phyloP scores from a whole-genome alignment of 2,888 invertebrate species.

The Temnothorax unifasciatus region DNA sequence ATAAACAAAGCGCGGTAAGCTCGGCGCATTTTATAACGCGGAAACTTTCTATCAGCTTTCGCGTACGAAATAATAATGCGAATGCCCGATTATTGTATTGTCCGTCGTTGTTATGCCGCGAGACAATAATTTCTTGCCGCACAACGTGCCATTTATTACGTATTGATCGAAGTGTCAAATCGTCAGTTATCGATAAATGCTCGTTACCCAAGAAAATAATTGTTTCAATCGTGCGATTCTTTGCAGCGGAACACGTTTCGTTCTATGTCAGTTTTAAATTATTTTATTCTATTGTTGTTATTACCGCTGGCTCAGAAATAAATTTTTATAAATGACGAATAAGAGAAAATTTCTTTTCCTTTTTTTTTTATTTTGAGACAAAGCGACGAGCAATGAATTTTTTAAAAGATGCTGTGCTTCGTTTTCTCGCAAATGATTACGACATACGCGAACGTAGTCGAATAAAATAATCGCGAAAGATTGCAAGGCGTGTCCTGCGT shows the following conservation, averaged over 20 bases:
- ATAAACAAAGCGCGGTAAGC: constrained; percentile 44
- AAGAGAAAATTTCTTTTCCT: neutral
- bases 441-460: neutral
- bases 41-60: constrained; percentile 40
- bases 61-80: constrained; percentile 16
- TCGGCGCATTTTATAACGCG: constrained; percentile 36
- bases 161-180: constrained; percentile 15
- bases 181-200: neutral
- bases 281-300: too few relatives aligned
- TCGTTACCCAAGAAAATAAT: neutral
- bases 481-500: neutral
- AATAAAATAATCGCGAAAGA: constrained; percentile 21
- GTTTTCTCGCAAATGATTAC: neutral
- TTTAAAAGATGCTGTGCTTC: neutral
- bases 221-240: neutral
- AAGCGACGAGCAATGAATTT: neutral
- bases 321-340: neutral
- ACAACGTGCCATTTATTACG: neutral
- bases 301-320: neutral
- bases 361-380: neutral
- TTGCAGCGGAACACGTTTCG: neutral
- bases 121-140: constrained; percentile 7
- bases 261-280: neutral
- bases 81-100: constrained; percentile 8
- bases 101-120: neutral